Conservation (phyloP, 2,888 invertebrate species). For the Chrysodeixis includens region DNA sequence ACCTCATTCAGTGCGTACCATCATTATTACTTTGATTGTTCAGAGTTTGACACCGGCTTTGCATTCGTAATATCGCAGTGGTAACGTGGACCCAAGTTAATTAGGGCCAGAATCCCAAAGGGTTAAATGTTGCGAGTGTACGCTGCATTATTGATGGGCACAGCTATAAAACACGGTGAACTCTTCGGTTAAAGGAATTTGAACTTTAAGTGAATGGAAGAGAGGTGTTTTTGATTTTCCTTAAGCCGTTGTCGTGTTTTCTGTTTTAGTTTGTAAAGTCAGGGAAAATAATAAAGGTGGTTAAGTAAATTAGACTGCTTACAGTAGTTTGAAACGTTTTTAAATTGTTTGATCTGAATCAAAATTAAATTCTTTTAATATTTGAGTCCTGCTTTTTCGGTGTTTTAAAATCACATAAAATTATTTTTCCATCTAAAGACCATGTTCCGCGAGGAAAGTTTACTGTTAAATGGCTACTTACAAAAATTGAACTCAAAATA, state of each 20-base stretch:
- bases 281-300: conserved; percentile 34
- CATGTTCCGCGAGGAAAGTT: no score
- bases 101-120: conserved; percentile 66
- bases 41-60: conserved; percentile 63
- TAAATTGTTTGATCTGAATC: no score
- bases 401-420: no score
- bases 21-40: conserved; percentile 61
- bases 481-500: background rate
- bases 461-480: no score
- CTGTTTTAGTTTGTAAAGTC: conserved; percentile 36
- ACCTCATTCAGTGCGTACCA: conserved; percentile 47
- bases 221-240: conserved; percentile 10
- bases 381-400: no score
- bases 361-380: no score
- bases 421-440: no score
- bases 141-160: conserved; percentile 72
- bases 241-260: conserved; percentile 20
- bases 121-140: conserved; percentile 67
- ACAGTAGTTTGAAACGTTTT: background rate
- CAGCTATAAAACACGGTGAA: conserved; percentile 46
- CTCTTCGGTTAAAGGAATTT: conserved; percentile 23
- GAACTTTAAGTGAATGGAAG: conserved; percentile 5
- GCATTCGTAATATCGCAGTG: conserved; percentile 65
- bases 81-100: conserved; percentile 63
- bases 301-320: conserved; percentile 20